phyloP scores from a whole-genome alignment of 2,888 invertebrate species.

The Drosophila kuntzei region DNA sequence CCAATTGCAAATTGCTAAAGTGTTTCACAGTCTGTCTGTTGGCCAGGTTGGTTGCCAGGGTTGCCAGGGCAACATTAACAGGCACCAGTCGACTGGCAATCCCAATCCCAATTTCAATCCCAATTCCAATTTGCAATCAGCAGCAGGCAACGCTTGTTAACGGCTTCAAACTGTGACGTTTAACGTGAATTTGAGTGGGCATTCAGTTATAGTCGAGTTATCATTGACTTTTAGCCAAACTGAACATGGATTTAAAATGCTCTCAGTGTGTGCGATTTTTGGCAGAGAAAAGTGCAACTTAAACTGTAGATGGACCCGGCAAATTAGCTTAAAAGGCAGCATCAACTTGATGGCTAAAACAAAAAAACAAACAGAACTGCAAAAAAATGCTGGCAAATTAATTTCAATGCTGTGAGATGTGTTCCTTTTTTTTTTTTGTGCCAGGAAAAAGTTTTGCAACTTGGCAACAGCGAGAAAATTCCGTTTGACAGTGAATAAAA shows the following conservation, averaged over 20 bases:
- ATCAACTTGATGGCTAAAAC: constrained; percentile 10
- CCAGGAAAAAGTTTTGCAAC: constrained; percentile 41
- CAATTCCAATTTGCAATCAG: constrained; percentile 25
- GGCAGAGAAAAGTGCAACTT: constrained; percentile 17
- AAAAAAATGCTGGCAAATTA: constrained; percentile 63
- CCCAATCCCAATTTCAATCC: constrained; percentile 1
- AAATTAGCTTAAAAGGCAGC: constrained; percentile 73
- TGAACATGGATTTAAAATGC: constrained; percentile 61
- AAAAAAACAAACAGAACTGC: constrained; percentile 5
- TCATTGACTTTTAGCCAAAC: constrained; percentile 40
- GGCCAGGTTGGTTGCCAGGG: constrained; percentile 28
- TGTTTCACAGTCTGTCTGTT: constrained; percentile 29
- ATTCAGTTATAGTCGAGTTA: constrained; percentile 16
- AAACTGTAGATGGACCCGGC: constrained; percentile 38
- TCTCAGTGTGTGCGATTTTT: constrained; percentile 30
- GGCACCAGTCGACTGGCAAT: constrained; percentile 31
- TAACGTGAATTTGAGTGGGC: constrained; percentile 17
- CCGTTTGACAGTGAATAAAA: constrained; percentile 79
- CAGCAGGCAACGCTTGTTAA: constrained; percentile 53
- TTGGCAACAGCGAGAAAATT: constrained; percentile 60
- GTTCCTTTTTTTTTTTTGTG: constrained; percentile 9
- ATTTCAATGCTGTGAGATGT: constrained; percentile 55
- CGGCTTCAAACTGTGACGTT: constrained; percentile 32
- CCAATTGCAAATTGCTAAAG: constrained; percentile 69
- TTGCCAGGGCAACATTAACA: constrained; percentile 73